Evolutionary conservation across 1,140 invertebrate genomes (phyloP), one percentile per base, ranked within the genome.

Genomic region (Aricia agestis): DNA sequence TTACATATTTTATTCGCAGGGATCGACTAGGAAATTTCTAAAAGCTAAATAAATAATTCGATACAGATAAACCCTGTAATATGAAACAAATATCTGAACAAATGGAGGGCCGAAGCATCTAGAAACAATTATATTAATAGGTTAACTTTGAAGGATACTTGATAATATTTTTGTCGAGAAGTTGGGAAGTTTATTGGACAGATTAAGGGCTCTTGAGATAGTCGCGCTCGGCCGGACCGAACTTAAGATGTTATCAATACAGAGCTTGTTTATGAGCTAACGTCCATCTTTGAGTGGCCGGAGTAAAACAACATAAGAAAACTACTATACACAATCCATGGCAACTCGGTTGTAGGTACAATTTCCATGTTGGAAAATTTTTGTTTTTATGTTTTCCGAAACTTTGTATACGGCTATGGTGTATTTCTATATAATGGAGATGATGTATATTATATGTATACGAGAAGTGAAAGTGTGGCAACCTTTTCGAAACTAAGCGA

Each of bases 191-290:
- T 78, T 78, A 78, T 76, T 76, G 70, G 66, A 57, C 52, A 73
- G 73, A 78, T 78, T 78, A 78, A 78, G 74, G 68, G 77, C 71
- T 72, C 72, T 66, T 6, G 41, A 65, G 58, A 70, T 70, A 70
- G n/a, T 68, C 31, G 9, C 25, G 63, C 61, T 71, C 66, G 67
- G 36, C 36, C 36, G 25, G 25, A 31, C 59, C 9, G 17, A 63
- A 63, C 18, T 63, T 63, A 25, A 63, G 59, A 63, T 63, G 59
- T 63, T 63, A 63, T 63, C 59, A 25, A 63, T 63, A 63, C 19
- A 19, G 19, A 19, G 19, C 18, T 63, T 63, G 59, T 63, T 63
- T 63, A 63, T 63, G 59, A 25, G 59, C 59, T 63, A 63, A 15
- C 45, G 45, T 52, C 45, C 45, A 52, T 52, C 45, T 52, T 52